These are phyloP conservation scores for Plusia festucae DNA, from an alignment of 2,888 invertebrate genomes.

Conservation along the genomic window DNA sequence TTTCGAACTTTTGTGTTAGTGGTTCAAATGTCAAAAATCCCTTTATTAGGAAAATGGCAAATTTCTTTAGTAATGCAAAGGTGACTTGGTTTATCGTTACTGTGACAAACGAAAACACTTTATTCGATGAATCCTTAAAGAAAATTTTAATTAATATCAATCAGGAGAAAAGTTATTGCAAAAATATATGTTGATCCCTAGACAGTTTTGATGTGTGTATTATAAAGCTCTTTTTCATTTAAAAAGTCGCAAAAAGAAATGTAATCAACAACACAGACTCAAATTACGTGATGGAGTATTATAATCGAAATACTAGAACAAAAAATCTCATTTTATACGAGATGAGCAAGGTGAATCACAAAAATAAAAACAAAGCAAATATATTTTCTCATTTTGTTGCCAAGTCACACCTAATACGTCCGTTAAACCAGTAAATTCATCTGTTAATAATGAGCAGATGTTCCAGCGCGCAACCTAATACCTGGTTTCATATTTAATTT, in stretches of 20 bases:
- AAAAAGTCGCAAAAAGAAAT: neutral
- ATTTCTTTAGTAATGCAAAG: too few species aligned
- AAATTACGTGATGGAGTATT: neutral
- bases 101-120: too few species aligned
- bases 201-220: too few species aligned
- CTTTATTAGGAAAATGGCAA: too few species aligned
- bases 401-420: slow-evolving; percentile 42
- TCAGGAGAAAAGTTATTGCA: too few species aligned
- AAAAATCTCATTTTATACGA: neutral
- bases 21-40: too few species aligned
- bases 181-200: too few species aligned
- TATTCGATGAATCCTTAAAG: too few species aligned
- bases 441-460: slow-evolving; percentile 53
- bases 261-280: neutral
- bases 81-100: too few species aligned
- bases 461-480: slow-evolving; percentile 44
- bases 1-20: too few species aligned
- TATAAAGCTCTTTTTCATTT: too few species aligned
- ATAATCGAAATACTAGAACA: neutral
- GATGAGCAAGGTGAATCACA: neutral
- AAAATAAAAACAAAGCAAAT: slow-evolving; percentile 8
- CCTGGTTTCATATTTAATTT: slow-evolving; percentile 74
- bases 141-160: too few species aligned
- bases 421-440: slow-evolving; percentile 41
- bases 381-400: slow-evolving; percentile 33